Percentiles rank a stretch among this genome's conserved stretches.
phyloP scores from a whole-genome alignment of 2,113 vertebrate genomes.

The Salvator merianae region DNA sequence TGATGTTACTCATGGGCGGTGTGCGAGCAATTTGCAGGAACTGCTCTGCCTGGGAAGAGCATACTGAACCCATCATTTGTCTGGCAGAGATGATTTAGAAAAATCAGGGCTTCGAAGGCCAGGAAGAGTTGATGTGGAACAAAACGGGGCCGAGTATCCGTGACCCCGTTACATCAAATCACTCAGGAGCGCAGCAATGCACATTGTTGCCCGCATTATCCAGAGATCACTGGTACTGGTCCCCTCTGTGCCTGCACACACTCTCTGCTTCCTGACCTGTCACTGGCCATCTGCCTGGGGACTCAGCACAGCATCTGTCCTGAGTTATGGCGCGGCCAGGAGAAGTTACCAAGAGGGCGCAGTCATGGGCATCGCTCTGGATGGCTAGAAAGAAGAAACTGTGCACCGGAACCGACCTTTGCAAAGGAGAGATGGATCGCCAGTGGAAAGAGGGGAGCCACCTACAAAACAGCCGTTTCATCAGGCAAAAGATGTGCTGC shows the following conservation, averaged over 20 bases:
- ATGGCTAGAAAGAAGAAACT: too few species aligned
- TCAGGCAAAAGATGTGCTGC: not conserved
- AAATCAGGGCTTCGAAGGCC: not conserved
- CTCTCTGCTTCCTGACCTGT: not conserved
- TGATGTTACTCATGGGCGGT: not conserved
- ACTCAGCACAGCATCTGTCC: not conserved
- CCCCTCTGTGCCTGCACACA: not conserved
- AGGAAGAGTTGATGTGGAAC: not conserved
- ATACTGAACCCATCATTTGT: not conserved
- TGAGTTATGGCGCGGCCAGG: not conserved
- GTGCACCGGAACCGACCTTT: not conserved
- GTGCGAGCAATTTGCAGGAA: not conserved
- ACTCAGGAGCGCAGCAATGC: not conserved
- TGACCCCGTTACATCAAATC: not conserved
- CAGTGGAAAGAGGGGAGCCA: not conserved
- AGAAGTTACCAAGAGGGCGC: too few species aligned
- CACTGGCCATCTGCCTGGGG: too few species aligned
- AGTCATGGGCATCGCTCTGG: too few species aligned
- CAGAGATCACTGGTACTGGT: not conserved
- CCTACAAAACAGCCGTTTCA: not conserved
- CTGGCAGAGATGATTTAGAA: not conserved
- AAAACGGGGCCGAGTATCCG: not conserved
- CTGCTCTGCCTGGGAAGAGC: not conserved
- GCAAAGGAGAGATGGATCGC: not conserved
- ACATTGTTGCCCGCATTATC: not conserved